Evolutionary conservation across 2,113 vertebrate genomes (phyloP).

Genomic region (Microtus oregoni): DNA sequence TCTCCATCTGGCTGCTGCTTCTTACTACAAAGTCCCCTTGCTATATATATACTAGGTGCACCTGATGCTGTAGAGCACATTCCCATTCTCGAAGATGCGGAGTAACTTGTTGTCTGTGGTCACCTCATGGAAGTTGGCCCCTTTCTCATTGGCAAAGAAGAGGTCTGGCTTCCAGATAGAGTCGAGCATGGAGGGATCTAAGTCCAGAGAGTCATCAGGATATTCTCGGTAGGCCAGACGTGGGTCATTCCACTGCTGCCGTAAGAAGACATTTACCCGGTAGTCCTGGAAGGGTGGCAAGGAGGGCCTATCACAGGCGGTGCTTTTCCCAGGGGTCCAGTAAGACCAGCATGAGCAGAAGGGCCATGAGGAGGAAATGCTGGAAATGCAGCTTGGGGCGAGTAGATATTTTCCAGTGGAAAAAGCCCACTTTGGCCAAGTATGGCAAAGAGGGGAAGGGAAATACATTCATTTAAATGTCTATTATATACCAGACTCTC

Average conservation of each 20-base stretch:
- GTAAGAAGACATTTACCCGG: conserved; percentile 94
- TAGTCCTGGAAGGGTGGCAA: conserved; percentile 89
- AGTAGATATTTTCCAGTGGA: conserved; percentile 40
- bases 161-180: conserved; percentile 98
- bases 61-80: conserved; percentile 97
- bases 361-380: background rate
- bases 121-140: conserved; percentile 96
- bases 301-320: background rate
- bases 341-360: background rate
- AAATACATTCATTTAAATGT: conserved; percentile 25
- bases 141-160: conserved; percentile 97
- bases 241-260: conserved; percentile 96
- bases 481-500: background rate
- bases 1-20: background rate
- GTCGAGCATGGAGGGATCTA: conserved; percentile 96
- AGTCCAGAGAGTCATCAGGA: conserved; percentile 94
- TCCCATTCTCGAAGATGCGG: conserved; percentile 96
- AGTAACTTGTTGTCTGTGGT: conserved; percentile 97
- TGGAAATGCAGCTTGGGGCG: background rate
- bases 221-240: conserved; percentile 94
- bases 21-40: background rate
- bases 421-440: background rate
- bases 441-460: conserved; percentile 30
- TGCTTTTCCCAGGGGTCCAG: background rate
- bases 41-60: conserved; percentile 60